Conservation (phyloP, 2,888 invertebrate genomes). For the Nipponacmea schrenckii region DNA sequence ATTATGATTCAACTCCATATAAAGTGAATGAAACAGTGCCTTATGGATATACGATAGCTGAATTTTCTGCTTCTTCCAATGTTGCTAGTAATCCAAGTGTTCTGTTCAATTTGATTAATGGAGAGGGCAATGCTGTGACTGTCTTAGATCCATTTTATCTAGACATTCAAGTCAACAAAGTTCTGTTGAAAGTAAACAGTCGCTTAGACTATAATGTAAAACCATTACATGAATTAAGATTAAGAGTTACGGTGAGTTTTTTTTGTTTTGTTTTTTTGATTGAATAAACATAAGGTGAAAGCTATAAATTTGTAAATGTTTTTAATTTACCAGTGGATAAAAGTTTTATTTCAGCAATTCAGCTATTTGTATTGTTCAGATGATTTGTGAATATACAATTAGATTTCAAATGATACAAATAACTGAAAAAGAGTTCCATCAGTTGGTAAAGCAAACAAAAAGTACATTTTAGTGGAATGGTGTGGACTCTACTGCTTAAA, state of each 20-base stretch:
- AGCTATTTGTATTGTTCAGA: too few species aligned
- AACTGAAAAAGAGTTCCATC: too few species aligned
- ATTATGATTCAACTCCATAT: conserved; percentile 70
- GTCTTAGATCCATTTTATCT: conserved; percentile 41
- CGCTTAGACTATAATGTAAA: conserved; percentile 51
- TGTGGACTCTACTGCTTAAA: too few species aligned
- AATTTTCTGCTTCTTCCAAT: conserved; percentile 49
- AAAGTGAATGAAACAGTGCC: conserved; percentile 96
- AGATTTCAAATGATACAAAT: too few species aligned
- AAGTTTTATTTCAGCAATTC: too few species aligned
- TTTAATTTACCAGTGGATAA: too few species aligned
- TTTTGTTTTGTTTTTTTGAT: neutral
- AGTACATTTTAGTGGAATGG: too few species aligned
- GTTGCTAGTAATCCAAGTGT: conserved; percentile 31
- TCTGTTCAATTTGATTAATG: conserved; percentile 42
- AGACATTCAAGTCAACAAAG: conserved; percentile 34
- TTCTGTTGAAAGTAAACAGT: conserved; percentile 46
- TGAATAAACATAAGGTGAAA: too few species aligned
- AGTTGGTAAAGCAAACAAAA: too few species aligned
- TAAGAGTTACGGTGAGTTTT: conserved; percentile 51
- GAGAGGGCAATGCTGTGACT: conserved; percentile 36
- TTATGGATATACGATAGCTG: conserved; percentile 79
- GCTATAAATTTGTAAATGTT: too few species aligned
- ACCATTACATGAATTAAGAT: conserved; percentile 44
- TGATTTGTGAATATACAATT: too few species aligned